A percentile compares a stretch with the other conserved stretches of the same genome.
phyloP scores from a whole-genome alignment of 2,888 invertebrate genomes.

The Spisula solida region DNA sequence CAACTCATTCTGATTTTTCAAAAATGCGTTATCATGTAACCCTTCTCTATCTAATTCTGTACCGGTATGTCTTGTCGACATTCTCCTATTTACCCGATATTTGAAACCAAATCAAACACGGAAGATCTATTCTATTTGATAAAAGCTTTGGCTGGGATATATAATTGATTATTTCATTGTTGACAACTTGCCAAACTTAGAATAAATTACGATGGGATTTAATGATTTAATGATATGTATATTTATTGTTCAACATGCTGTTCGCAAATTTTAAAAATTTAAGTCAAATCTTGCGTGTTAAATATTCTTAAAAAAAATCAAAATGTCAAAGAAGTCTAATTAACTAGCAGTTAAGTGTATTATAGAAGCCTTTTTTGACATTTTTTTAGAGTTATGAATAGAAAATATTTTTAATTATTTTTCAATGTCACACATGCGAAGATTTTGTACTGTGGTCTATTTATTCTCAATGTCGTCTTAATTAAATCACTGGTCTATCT shows the following conservation, averaged over 20 bases:
- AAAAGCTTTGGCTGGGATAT: constrained; percentile 4
- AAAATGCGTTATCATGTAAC: neutral
- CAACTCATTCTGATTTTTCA: neutral
- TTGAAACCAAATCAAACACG: neutral
- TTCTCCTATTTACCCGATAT: neutral
- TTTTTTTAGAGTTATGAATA: neutral
- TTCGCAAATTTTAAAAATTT: neutral
- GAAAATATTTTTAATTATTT: neutral
- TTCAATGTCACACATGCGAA: neutral
- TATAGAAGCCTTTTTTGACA: neutral
- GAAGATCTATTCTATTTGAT: constrained; percentile 26
- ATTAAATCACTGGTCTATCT: neutral
- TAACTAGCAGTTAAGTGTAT: neutral
- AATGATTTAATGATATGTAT: constrained; percentile 4
- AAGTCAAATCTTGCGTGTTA: neutral
- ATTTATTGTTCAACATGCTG: neutral
- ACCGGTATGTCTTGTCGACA: too few species aligned
- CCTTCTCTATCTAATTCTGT: neutral
- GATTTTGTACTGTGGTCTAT: constrained; percentile 11
- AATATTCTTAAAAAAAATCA: neutral
- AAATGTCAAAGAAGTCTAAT: neutral
- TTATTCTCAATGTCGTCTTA: neutral
- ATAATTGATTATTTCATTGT: constrained; percentile 31
- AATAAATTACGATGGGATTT: neutral
- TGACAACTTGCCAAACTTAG: constrained; percentile 1